Evolutionary conservation across 23 tunicate species (phyloP).

Genomic region (Diplosoma virens): DNA sequence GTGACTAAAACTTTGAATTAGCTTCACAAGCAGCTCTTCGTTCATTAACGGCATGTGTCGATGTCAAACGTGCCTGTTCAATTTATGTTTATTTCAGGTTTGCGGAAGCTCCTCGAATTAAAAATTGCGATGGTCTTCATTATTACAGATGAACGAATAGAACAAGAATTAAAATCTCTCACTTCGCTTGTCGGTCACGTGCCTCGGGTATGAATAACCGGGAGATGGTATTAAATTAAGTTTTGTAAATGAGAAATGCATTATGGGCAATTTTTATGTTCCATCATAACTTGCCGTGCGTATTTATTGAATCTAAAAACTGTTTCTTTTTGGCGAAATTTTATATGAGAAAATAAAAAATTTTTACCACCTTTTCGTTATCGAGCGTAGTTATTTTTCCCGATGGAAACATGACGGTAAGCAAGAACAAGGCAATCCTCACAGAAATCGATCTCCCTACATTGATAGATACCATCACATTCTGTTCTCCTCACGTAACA

Average conservation of each 20-base stretch:
- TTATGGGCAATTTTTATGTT: background rate
- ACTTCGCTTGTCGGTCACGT: conserved; percentile 53
- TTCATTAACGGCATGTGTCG: no score
- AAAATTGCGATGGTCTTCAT: conserved; percentile 60
- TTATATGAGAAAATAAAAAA: background rate
- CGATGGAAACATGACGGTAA: no score
- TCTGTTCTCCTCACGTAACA: no score
- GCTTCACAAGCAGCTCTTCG: no score
- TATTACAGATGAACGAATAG: conserved; percentile 52
- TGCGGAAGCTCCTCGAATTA: conserved; percentile 71
- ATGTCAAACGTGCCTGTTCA: no score
- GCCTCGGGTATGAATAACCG: conserved; percentile 45
- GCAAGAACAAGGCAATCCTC: no score
- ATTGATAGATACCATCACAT: no score
- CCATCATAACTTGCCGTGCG: background rate
- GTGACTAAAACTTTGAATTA: no score
- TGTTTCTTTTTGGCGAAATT: background rate
- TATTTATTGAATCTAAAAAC: background rate
- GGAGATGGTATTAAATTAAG: background rate
- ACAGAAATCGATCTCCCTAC: no score
- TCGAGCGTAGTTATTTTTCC: no score
- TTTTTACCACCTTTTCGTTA: no score
- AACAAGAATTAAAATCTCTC: conserved; percentile 43
- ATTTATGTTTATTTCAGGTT: no score
- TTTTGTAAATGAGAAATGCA: background rate